phyloP scores from a whole-genome alignment of 1,140 invertebrate species.

The Archegozetes longisetosus region DNA sequence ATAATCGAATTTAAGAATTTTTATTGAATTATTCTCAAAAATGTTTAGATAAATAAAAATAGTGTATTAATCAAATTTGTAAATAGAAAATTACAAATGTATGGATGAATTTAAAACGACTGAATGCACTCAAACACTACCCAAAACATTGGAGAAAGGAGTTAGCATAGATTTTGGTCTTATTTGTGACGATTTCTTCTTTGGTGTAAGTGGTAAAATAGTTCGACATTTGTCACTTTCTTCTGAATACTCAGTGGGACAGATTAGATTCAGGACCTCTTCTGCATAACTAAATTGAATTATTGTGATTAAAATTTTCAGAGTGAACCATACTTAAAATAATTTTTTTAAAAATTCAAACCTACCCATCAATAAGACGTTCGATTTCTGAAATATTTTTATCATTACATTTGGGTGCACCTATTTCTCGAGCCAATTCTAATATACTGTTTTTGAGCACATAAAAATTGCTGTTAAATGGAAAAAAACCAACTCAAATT shows the following conservation, averaged over 20 bases:
- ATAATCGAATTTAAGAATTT: too few relatives aligned
- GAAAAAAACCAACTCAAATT: not conserved
- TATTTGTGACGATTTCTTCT: not conserved
- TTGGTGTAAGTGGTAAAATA: conserved; percentile 2
- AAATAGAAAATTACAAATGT: too few relatives aligned
- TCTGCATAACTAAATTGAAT: too few relatives aligned
- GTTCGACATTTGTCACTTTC: conserved; percentile 1
- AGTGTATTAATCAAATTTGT: too few relatives aligned
- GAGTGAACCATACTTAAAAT: too few relatives aligned
- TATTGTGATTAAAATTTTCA: too few relatives aligned
- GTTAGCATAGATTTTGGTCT: not conserved
- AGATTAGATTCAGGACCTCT: not conserved
- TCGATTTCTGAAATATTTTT: not conserved
- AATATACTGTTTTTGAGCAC: not conserved
- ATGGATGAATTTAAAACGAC: too few relatives aligned
- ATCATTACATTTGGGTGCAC: not conserved
- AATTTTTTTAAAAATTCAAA: too few relatives aligned
- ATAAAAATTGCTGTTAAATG: conserved; percentile 2
- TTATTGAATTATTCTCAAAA: too few relatives aligned
- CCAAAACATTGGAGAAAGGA: conserved; percentile 3
- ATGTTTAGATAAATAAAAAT: too few relatives aligned
- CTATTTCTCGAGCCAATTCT: not conserved
- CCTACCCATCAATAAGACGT: not conserved
- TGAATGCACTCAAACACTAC: not conserved
- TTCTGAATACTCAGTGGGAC: conserved; percentile 8